phyloP scores from a whole-genome alignment of 2,888 invertebrate genomes.

The Andricus curvator region DNA sequence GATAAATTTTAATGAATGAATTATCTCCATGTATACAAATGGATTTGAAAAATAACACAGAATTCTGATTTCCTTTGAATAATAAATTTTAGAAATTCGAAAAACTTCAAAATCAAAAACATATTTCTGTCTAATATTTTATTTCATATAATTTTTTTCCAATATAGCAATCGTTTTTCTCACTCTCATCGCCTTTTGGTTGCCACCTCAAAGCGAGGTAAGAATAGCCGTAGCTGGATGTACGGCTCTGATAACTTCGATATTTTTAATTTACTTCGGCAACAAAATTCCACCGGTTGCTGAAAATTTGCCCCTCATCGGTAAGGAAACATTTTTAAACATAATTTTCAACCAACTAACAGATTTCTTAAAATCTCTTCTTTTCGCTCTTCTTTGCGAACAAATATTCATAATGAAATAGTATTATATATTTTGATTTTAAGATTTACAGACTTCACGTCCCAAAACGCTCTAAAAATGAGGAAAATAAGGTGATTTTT shows the following conservation, averaged over 20 bases:
- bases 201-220: slow-evolving; percentile 84
- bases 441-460: too few species aligned
- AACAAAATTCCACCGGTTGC: slow-evolving; percentile 81
- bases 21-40: too few species aligned
- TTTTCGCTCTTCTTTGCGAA: too few species aligned
- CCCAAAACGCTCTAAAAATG: too few species aligned
- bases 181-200: slow-evolving; percentile 83
- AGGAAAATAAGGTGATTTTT: too few species aligned
- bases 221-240: slow-evolving; percentile 83
- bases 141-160: slow-evolving; percentile 1
- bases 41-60: too few species aligned
- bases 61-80: too few species aligned
- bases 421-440: too few species aligned
- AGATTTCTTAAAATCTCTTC: neutral
- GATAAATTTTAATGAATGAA: too few species aligned
- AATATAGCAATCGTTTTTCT: slow-evolving; percentile 81
- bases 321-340: slow-evolving; percentile 72
- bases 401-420: too few species aligned
- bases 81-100: too few species aligned
- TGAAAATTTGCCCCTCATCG: slow-evolving; percentile 80
- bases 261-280: slow-evolving; percentile 83
- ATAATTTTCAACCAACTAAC: neutral
- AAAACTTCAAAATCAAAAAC: too few species aligned
- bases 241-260: slow-evolving; percentile 81
- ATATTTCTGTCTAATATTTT: neutral